These are phyloP conservation scores for Papilio demoleus DNA, from an alignment of 2,888 invertebrate genomes.

Conservation along the genomic window DNA sequence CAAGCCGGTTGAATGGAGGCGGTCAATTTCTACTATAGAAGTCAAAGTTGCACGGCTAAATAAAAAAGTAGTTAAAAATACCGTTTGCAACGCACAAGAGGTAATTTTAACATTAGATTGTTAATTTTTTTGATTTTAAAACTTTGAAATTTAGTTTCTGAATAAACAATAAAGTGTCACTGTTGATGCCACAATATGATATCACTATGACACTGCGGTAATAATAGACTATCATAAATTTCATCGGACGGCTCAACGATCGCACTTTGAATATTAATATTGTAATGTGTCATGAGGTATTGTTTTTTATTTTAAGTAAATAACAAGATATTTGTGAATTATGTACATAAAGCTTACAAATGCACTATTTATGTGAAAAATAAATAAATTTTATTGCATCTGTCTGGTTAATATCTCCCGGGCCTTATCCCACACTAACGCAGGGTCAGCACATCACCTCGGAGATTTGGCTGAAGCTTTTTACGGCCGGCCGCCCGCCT, in stretches of 20 bases:
- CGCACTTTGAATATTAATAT: slow-evolving; percentile 52
- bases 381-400: slow-evolving; percentile 5
- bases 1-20: too few species aligned
- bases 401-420: slow-evolving; percentile 12
- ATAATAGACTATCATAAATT: slow-evolving; percentile 58
- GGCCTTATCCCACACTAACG: too few species aligned
- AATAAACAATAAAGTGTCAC: background rate
- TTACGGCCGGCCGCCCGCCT: too few species aligned
- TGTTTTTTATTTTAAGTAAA: slow-evolving; percentile 42
- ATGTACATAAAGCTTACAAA: slow-evolving; percentile 31
- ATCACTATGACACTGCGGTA: slow-evolving; percentile 51
- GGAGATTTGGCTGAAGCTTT: too few species aligned
- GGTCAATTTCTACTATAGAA: too few species aligned
- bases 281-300: slow-evolving; percentile 42
- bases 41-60: too few species aligned
- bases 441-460: too few species aligned
- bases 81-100: too few species aligned
- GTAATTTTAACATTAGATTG: too few species aligned
- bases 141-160: background rate
- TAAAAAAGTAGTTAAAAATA: too few species aligned
- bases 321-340: slow-evolving; percentile 23
- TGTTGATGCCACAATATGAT: slow-evolving; percentile 51
- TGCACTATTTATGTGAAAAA: slow-evolving; percentile 28
- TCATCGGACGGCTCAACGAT: slow-evolving; percentile 52
- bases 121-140: background rate